These are phyloP conservation scores for Petrophora chlorosata DNA, from an alignment of 2,888 invertebrate species.

Conservation along the genomic window DNA sequence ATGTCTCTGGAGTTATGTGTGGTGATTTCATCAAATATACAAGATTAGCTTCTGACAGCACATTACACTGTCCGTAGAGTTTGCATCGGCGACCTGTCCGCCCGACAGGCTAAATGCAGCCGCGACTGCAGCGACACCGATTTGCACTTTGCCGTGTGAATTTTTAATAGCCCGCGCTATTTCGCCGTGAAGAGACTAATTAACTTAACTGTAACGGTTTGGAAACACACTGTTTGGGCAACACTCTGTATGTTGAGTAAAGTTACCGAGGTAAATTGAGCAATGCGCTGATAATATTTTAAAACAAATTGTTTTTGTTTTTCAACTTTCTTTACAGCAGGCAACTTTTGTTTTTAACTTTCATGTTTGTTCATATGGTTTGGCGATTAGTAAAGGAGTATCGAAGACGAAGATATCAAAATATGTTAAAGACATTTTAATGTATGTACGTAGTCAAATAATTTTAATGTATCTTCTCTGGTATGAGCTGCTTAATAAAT, in stretches of 20 bases:
- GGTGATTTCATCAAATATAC: too few relatives aligned
- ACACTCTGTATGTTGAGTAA: constrained; percentile 14
- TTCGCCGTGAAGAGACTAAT: constrained; percentile 65
- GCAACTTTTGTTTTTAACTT: too few relatives aligned
- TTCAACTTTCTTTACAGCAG: too few relatives aligned
- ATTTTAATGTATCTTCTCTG: too few relatives aligned
- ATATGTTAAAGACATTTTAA: too few relatives aligned
- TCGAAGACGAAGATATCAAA: too few relatives aligned
- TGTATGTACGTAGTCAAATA: too few relatives aligned
- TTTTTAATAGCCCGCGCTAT: constrained; percentile 72
- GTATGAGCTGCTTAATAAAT: too few relatives aligned
- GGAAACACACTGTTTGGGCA: constrained; percentile 24
- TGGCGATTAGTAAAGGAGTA: too few relatives aligned
- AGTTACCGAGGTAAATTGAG: not conserved
- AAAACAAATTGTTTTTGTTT: too few relatives aligned
- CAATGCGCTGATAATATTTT: not conserved
- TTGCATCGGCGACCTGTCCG: constrained; percentile 53
- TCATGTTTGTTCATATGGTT: too few relatives aligned
- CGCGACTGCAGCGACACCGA: constrained; percentile 70
- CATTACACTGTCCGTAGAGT: constrained; percentile 16
- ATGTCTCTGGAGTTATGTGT: too few relatives aligned
- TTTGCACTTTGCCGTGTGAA: constrained; percentile 77
- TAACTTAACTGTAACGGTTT: constrained; percentile 51
- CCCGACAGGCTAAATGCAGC: constrained; percentile 68
- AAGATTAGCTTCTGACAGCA: constrained; percentile 1